Percentiles rank a stretch among this genome's conserved stretches.
Conservation (phyloP, 2,797 vertebrate genomes). For the Parauchenoglanis ngamensis region DNA sequence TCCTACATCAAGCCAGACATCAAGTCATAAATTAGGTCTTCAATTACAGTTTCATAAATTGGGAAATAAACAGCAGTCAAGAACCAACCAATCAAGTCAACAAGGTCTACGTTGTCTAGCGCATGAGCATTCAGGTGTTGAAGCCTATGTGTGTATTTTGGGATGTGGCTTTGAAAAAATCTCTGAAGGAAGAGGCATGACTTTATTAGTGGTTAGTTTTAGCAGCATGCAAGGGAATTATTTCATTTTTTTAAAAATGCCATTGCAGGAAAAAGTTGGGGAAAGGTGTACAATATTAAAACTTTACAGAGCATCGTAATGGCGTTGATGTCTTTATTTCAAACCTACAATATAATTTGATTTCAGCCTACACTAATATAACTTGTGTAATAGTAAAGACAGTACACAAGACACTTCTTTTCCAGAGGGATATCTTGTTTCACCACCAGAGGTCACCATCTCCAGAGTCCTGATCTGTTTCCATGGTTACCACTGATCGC, state of each 20-base stretch:
- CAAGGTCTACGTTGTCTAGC: neutral
- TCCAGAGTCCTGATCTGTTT: neutral
- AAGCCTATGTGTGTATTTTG: neutral
- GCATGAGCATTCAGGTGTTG: neutral
- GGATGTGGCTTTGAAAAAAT: neutral
- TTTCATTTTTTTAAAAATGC: neutral
- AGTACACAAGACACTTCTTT: neutral
- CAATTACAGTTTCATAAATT: no score
- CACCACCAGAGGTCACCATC: constrained; percentile 12
- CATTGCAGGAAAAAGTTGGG: neutral
- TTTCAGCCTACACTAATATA: neutral
- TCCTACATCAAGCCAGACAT: no score
- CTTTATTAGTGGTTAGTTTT: neutral
- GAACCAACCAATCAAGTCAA: neutral
- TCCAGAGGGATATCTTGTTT: no score
- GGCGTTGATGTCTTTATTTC: neutral
- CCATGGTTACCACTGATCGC: neutral
- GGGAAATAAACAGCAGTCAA: neutral
- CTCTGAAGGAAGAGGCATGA: neutral
- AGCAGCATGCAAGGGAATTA: neutral
- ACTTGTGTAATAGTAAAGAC: neutral
- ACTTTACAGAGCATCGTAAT: neutral
- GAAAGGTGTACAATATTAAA: no score
- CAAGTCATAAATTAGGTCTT: no score
- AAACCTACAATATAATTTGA: neutral